A percentile compares a stretch with the other conserved stretches of the same genome.
These are phyloP conservation scores for Hippoglossus hippoglossus DNA, from an alignment of 2,797 vertebrate species.

Conservation along the genomic window DNA sequence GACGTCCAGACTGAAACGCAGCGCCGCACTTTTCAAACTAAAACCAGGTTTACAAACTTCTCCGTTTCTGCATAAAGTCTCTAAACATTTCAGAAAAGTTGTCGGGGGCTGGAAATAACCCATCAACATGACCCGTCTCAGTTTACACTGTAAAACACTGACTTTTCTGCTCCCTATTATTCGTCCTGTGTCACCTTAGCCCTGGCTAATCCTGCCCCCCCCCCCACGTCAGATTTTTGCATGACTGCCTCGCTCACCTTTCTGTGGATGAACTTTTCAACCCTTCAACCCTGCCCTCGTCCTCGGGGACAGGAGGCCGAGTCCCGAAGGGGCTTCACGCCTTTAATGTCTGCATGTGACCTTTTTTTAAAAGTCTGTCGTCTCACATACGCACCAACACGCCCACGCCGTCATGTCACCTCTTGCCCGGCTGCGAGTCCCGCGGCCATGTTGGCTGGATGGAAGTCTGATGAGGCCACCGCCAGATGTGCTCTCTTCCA, in stretches of 20 bases:
- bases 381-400: slow-evolving; percentile 22
- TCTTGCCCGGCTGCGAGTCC: slow-evolving; percentile 53
- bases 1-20: too few species aligned
- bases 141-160: slow-evolving; percentile 46
- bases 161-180: slow-evolving; percentile 49
- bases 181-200: slow-evolving; percentile 55
- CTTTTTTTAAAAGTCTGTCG: slow-evolving; percentile 41
- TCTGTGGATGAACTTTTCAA: slow-evolving; percentile 78
- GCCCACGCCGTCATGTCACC: slow-evolving; percentile 45
- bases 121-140: slow-evolving; percentile 23
- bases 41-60: too few species aligned
- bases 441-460: slow-evolving; percentile 45
- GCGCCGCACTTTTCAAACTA: too few species aligned
- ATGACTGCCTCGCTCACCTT: slow-evolving; percentile 63
- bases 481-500: slow-evolving; percentile 32
- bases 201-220: slow-evolving; percentile 47
- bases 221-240: slow-evolving; percentile 57
- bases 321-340: slow-evolving; percentile 25
- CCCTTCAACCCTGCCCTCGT: slow-evolving; percentile 67
- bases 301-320: slow-evolving; percentile 30
- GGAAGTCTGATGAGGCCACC: slow-evolving; percentile 1
- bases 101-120: slow-evolving; percentile 7
- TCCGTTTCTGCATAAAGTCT: too few species aligned
- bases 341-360: slow-evolving; percentile 37
- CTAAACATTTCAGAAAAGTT: too few species aligned